Evolutionary conservation across 2,888 invertebrate species (phyloP), one percentile per base, ranked within the genome.

Genomic region (Dioctria linearis): DNA sequence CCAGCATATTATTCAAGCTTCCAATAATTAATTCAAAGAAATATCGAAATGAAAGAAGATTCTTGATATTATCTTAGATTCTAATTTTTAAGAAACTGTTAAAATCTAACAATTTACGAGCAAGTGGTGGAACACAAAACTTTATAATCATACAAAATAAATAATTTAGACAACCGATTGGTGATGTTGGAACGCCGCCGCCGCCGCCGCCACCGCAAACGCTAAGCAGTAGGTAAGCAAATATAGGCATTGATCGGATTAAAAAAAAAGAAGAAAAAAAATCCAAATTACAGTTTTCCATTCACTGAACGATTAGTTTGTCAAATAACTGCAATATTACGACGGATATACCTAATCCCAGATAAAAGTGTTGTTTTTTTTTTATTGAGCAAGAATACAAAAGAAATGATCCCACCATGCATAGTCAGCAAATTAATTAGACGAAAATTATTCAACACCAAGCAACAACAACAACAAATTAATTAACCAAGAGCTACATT

Each of bases 401-500:
- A 37, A 61, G 61, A 61, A 61, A 25, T 25, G 3, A 61, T 61
- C 61, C 2, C 37, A 25, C 4, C 39, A 59, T 40, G 25, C 25
- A 25, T 25, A 61, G n/a, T 73, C 59, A 49, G 40, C 4, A 63
- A 76, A 76, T 63, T 76, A 76, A 76, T 76, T 76, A 76, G 63
- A 76, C 63, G 46, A 76, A 49, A 76, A 76, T 76, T 76, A 76
- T 76, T 61, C 76, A 76, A 76, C 76, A 76, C 76, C 49, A 46
- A 39, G 76, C 76, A 61, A 54, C 76, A 49, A 46, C 63, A 57
- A 39, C 76, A 63, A 61, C 76, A 76, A 76, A 63, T 76, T 76
- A 76, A 76, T 76, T 76, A 76, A 63, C 63, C 13, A 25, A 25
- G 63, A 63, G 76, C 39, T 63, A 63, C 76, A 63, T 76, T 76